phyloP scores from a whole-genome alignment of 2,888 invertebrate species.

The Buathra laborator region DNA sequence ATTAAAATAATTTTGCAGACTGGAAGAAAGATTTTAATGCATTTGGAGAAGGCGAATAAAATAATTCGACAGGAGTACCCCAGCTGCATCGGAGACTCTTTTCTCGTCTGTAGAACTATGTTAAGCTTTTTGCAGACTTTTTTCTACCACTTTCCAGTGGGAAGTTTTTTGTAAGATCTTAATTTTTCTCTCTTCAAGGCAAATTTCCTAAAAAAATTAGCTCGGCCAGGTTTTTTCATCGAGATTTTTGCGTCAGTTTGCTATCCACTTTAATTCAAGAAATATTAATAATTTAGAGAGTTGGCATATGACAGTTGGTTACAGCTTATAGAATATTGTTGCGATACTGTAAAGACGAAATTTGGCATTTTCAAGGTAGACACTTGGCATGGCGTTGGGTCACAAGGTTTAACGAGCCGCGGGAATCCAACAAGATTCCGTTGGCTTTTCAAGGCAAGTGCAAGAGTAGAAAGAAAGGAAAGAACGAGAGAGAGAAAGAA shows the following conservation, averaged over 20 bases:
- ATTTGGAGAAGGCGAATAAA: too few species aligned
- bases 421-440: conserved; percentile 69
- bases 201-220: not conserved
- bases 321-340: conserved; percentile 31
- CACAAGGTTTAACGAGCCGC: conserved; percentile 72
- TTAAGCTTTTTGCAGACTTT: too few species aligned
- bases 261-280: too few species aligned
- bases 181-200: not conserved
- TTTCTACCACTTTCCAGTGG: too few species aligned
- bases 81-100: too few species aligned
- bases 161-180: not conserved
- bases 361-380: conserved; percentile 58
- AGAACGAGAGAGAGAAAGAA: not conserved
- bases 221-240: too few species aligned
- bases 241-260: too few species aligned
- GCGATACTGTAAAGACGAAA: conserved; percentile 25
- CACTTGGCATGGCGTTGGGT: conserved; percentile 67
- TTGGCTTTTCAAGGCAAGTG: conserved; percentile 61
- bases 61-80: too few species aligned
- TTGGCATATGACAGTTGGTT: conserved; percentile 5
- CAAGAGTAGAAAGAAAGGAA: conserved; percentile 23
- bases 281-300: too few species aligned
- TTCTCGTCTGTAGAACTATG: too few species aligned
- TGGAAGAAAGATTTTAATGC: too few species aligned
- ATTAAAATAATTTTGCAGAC: too few species aligned